Evolutionary conservation across 2,797 vertebrate species (phyloP).

Genomic region (Spatula clypeata): DNA sequence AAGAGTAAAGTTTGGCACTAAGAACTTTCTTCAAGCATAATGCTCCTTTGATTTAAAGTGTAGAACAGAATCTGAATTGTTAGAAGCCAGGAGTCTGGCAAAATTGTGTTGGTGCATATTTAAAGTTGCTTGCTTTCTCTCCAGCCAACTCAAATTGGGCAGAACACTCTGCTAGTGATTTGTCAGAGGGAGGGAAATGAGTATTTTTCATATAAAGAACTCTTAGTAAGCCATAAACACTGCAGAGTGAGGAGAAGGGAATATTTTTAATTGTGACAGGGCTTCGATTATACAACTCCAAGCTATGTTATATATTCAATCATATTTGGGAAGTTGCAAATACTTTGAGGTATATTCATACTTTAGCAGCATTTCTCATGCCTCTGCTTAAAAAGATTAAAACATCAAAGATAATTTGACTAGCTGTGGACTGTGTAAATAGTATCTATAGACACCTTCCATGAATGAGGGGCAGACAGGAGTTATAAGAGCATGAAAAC

Average conservation of each 20-base stretch:
- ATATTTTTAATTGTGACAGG: background rate
- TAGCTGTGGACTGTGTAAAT: background rate
- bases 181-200: background rate
- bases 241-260: background rate
- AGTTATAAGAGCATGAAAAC: background rate
- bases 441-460: background rate
- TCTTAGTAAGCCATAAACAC: background rate
- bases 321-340: no score
- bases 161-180: background rate
- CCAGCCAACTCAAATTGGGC: background rate
- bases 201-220: background rate
- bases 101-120: background rate
- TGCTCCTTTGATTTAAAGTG: background rate
- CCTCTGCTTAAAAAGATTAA: background rate
- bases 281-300: no score
- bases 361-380: background rate
- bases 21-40: background rate
- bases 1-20: background rate
- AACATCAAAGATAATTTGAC: background rate
- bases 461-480: background rate
- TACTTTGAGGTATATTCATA: background rate
- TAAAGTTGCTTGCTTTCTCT: background rate
- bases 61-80: conserved; percentile 9
- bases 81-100: background rate
- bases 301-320: no score